Base-by-base conservation (phyloP, 2,113 vertebrate genomes). In the Chaetodon auriga region DNA sequence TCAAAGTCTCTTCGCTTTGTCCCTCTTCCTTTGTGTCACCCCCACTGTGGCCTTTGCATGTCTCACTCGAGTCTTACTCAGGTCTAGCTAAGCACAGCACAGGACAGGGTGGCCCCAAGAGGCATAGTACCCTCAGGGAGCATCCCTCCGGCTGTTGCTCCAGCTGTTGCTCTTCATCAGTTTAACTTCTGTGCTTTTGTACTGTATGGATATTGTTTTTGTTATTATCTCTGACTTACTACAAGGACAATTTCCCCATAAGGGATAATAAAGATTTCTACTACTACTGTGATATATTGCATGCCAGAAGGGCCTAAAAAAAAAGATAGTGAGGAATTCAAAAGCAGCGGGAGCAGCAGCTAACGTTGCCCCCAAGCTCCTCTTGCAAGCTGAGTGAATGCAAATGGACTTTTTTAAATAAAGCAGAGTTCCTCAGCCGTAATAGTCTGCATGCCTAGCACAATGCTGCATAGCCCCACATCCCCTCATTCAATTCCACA, bases 201-300 rank as follows among this genome's bases (percentile, higher is more conserved):
- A 80, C 68, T 60, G 41, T 75, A 82, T 80, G 61, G 53, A 77
- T 81, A 84, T 90, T 87, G 80, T 92, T 92, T 83, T 82, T 75
- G 80, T 90, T 91, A 86, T 88, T 89, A 84, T 87, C 69, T 55
- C 87, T 76, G 75, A 89, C 84, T 85, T 79, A 68, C 62, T 90
- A 70, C 76, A 87, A 91, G 82, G 88, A 78, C 69, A 90, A 78
- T 82, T 84, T 83, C 46, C 80, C 87, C 91, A 86, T 83, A 69
- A 85, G 87, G 87, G 76, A 83, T 87, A 83, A 90, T 90, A 90
- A 88, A 88, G 73, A 87, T 85, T 89, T 85, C 73, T 71, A 48
- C 83, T 71, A 73, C 76, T 70, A 79, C 77, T 88, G 75, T 90
- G 84, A 91, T 94, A 79, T 86, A 87, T 81, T 80, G 65, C 72